Evolutionary conservation across 2,888 invertebrate species (phyloP), one percentile per base, ranked within the genome.

Genomic region (Mayetiola destructor): DNA sequence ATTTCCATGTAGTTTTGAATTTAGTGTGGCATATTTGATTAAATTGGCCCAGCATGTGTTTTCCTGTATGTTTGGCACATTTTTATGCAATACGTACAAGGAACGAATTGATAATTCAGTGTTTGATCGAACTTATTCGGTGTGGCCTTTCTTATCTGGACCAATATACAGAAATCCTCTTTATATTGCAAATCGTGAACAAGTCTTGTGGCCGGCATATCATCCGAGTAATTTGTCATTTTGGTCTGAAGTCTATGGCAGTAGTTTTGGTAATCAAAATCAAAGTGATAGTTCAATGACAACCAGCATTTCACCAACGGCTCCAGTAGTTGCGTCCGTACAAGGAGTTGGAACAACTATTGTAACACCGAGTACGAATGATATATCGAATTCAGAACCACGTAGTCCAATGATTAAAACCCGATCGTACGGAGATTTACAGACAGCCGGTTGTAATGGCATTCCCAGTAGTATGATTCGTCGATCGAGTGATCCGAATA

Each of bases 11-110:
- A 85, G 86, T 69, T 99, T 99, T 76, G 90, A 97, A 76, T 96
- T 97, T 75, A 93, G 92, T 62, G 82, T 88, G 67, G 84, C 88
- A 3, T 97, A 88, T 70, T 76, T 97, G 78, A 86, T 94, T 60
- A 96, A 95, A 77, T 76, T 97, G 66, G 91, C 87, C 2, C 92
- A 94, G 63, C 97, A 97, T 75, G 85, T 88, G 55, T 92, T 95
- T 74, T 94, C 96, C 60, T 91, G 93, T 73, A 80, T 97, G 68
- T 97, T 94, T 76, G 96, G 96, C 63, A 95, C 94, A 64, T 97
- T 97, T 77, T 79, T 96, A 63, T 93, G 90, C 75, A 95, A 96
- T 78, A 80, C 84, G 39, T 75, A 79, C 56, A 81, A 82, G 64
- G 88, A 89, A 72, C 80, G 90, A 37, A 69, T 73, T 55, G 78